A percentile compares a stretch with the other conserved stretches of the same genome.
phyloP scores from a whole-genome alignment of 2,888 invertebrate species.

The Nudaria mundana region DNA sequence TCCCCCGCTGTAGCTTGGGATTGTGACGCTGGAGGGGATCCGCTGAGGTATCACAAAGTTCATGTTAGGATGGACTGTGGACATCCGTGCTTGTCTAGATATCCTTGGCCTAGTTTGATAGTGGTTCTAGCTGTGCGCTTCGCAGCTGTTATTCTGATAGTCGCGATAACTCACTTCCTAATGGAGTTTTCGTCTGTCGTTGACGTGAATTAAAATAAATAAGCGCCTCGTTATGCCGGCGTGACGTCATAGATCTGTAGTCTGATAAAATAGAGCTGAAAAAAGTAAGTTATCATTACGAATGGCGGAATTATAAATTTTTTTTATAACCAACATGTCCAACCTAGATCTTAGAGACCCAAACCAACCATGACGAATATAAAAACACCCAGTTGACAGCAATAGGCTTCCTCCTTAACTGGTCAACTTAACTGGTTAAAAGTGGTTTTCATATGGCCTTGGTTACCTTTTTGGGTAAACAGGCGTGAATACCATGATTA shows the following conservation, averaged over 20 bases:
- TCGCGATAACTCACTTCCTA: constrained; percentile 60
- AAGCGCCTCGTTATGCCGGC: constrained; percentile 1
- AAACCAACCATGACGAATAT: too few species aligned
- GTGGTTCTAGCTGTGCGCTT: constrained; percentile 40
- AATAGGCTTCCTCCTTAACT: too few species aligned
- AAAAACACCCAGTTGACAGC: too few species aligned
- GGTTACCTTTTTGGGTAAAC: too few species aligned
- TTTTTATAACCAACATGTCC: too few species aligned
- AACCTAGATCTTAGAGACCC: too few species aligned
- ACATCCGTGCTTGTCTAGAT: constrained; percentile 36
- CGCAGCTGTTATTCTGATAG: constrained; percentile 48
- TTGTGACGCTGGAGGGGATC: constrained; percentile 28
- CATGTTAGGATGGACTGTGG: constrained; percentile 44
- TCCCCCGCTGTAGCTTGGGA: constrained; percentile 26
- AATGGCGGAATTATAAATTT: too few species aligned
- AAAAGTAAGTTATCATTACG: background rate
- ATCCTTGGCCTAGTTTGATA: constrained; percentile 74
- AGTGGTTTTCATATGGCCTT: too few species aligned
- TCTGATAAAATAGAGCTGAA: background rate
- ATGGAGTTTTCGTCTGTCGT: constrained; percentile 33
- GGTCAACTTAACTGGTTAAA: too few species aligned
- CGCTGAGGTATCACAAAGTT: constrained; percentile 43
- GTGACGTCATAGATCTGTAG: constrained; percentile 8
- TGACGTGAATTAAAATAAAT: constrained; percentile 15
- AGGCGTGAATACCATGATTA: too few species aligned